Percentiles rank a stretch among this genome's conserved stretches.
Conservation (phyloP, 2,888 invertebrate genomes). For the Polydrusus pterygomalis region DNA sequence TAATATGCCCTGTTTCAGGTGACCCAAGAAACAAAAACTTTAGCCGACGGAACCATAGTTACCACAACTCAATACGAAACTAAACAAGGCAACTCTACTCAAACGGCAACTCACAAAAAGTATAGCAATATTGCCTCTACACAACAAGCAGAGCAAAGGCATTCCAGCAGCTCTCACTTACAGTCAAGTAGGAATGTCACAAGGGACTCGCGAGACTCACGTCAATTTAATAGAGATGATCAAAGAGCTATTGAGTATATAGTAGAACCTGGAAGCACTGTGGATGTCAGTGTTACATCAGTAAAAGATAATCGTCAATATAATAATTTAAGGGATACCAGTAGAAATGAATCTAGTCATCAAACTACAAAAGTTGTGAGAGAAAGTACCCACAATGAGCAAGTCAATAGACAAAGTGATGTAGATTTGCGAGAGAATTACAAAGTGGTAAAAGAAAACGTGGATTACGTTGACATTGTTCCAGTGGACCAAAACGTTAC, state of each 20-base stretch:
- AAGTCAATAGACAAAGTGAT: slow-evolving; percentile 28
- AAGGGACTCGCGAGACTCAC: slow-evolving; percentile 42
- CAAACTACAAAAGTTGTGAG: slow-evolving; percentile 34
- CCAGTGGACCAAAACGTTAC: slow-evolving; percentile 24
- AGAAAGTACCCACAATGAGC: slow-evolving; percentile 34
- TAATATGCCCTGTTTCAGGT: slow-evolving; percentile 37
- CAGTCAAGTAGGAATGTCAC: slow-evolving; percentile 32
- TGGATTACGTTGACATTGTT: slow-evolving; percentile 23
- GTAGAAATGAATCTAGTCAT: slow-evolving; percentile 26
- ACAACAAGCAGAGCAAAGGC: slow-evolving; percentile 47
- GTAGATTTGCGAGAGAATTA: not conserved
- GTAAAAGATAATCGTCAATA: slow-evolving; percentile 13
- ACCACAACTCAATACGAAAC: slow-evolving; percentile 82
- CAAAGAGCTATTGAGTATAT: slow-evolving; percentile 42
- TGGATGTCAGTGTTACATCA: slow-evolving; percentile 32
- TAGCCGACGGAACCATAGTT: slow-evolving; percentile 80
- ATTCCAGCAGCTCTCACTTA: slow-evolving; percentile 28
- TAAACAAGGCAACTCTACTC: slow-evolving; percentile 64
- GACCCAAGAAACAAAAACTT: slow-evolving; percentile 79
- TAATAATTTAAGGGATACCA: slow-evolving; percentile 4
- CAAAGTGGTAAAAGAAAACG: slow-evolving; percentile 22
- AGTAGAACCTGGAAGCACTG: slow-evolving; percentile 34
- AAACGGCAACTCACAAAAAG: slow-evolving; percentile 53
- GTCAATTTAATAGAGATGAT: slow-evolving; percentile 37
- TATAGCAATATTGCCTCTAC: slow-evolving; percentile 52